Conservation (phyloP, 2,888 invertebrate species). For the Athrips mouffetella region DNA sequence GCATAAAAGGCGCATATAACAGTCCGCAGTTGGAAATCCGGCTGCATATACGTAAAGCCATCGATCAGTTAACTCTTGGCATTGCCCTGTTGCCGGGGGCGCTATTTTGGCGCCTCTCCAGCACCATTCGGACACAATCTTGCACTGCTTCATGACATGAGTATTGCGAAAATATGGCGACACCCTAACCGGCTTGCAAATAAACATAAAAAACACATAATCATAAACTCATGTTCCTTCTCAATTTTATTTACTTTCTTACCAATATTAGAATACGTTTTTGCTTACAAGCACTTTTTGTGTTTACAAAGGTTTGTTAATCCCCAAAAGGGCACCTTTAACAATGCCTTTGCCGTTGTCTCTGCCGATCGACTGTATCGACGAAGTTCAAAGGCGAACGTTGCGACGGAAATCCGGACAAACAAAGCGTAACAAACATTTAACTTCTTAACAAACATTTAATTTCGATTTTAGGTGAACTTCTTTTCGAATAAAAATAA, state of each 20-base stretch:
- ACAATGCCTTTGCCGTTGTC: constrained; percentile 11
- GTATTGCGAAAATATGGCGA: constrained; percentile 18
- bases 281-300: too few species aligned
- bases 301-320: constrained; percentile 1
- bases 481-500: constrained; percentile 44
- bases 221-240: too few species aligned
- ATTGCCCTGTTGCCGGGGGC: constrained; percentile 26
- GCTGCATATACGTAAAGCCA: constrained; percentile 31
- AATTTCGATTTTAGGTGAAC: constrained; percentile 36
- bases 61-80: constrained; percentile 36
- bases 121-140: constrained; percentile 27
- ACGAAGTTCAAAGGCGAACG: constrained; percentile 29
- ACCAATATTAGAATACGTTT: too few species aligned
- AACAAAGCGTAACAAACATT: constrained; percentile 34
- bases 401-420: constrained; percentile 32
- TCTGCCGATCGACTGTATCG: constrained; percentile 30
- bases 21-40: constrained; percentile 25
- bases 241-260: too few species aligned
- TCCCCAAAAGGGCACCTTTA: constrained; percentile 21
- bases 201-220: not conserved
- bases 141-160: constrained; percentile 24
- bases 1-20: constrained; percentile 16
- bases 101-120: constrained; percentile 32
- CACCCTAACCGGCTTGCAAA: constrained; percentile 13
- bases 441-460: constrained; percentile 45